Evolutionary conservation across 2,113 vertebrate genomes (phyloP), one percentile per base, ranked within the genome.

Genomic region (Pangasianodon gigas): DNA sequence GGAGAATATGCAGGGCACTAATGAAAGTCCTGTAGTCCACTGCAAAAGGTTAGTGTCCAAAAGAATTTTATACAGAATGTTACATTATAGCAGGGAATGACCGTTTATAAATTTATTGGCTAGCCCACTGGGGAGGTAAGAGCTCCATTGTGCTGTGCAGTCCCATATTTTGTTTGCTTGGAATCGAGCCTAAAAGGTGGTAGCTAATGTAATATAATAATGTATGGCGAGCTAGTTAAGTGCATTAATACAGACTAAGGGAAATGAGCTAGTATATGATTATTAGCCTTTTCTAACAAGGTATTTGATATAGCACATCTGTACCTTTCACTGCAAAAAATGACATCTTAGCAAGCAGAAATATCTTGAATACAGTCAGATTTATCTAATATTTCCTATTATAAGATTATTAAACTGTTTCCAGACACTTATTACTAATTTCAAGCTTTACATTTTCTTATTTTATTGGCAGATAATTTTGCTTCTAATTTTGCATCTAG

Each of bases 1-100:
- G 37, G 82, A 84, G 81, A 84, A 84, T 84, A 60, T 84, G 9
- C 54, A 58, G 54, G 52, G 56, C 56, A 60, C 37, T 84, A 84
- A 62, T 84, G 37, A 84, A 62, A 3, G 24, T 62, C 82, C 56
- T 62, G 19, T 24, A 58, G 37, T 84, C 82, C 37, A 60, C 37
- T 84, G 82, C 37, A 84, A 84, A 84, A 84, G 82, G 56, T 60
- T 84, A 84, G 10, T 44, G 82, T 62, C 21, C 24, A 84, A 44
- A 84, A 26, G 0, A 62, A 84, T 46, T 41, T 62, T 26, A 84
- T 84, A 58, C n/a, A 58, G n/a, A 56, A 79, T 79, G 24, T 79
- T 79, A 41, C 21, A 51, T 14, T 79, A 79, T 51, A 32, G 44
- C 46, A 79, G 46, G 11, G 26, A 79, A 79, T 6, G 26, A n/a